These are phyloP conservation scores for Prionace glauca DNA, from an alignment of 2,797 vertebrate genomes.

Conservation along the genomic window DNA sequence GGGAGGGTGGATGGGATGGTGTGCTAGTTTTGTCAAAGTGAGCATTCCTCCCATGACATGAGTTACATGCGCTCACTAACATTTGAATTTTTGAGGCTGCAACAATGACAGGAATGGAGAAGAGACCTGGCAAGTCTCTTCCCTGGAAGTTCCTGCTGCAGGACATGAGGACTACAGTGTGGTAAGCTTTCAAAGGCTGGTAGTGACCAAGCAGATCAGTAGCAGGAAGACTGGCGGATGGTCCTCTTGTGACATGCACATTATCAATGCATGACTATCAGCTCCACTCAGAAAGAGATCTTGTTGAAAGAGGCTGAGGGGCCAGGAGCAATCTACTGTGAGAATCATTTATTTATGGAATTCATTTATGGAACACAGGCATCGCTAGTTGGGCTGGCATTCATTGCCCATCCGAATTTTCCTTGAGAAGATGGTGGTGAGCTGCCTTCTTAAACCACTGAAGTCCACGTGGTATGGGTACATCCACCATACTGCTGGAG, in stretches of 20 bases:
- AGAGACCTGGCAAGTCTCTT: background rate
- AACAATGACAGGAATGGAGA: background rate
- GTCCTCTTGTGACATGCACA: background rate
- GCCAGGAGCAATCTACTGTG: background rate
- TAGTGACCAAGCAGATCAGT: background rate
- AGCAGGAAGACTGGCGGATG: background rate
- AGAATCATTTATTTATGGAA: too few relatives aligned
- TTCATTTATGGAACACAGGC: too few relatives aligned
- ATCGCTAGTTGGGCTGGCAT: too few relatives aligned
- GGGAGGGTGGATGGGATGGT: background rate
- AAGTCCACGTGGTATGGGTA: too few relatives aligned
- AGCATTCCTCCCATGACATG: background rate
- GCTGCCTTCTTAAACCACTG: too few relatives aligned
- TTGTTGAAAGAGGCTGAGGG: background rate
- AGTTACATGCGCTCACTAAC: background rate
- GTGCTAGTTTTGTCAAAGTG: background rate
- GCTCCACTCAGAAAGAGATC: background rate
- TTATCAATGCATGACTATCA: background rate
- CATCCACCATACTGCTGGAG: too few relatives aligned
- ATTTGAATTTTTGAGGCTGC: background rate
- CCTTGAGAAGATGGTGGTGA: too few relatives aligned
- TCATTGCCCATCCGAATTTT: too few relatives aligned
- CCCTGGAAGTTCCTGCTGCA: background rate
- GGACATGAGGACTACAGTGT: background rate
- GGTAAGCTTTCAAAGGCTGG: background rate